These are phyloP conservation scores for Syrrhaptes paradoxus DNA, from an alignment of 2,113 vertebrate genomes.

Conservation along the genomic window DNA sequence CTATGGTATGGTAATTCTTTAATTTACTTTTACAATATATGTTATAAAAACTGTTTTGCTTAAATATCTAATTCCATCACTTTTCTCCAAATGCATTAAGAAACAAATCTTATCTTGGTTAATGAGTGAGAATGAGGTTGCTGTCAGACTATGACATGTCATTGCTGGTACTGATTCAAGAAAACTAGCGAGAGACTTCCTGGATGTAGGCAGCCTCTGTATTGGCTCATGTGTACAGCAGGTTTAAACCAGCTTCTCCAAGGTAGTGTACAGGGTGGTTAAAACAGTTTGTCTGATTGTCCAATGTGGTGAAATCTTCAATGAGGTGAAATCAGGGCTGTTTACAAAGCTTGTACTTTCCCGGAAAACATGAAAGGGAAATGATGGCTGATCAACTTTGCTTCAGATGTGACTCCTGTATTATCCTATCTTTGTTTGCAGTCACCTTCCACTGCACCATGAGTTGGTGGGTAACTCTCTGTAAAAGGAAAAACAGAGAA, in stretches of 20 bases:
- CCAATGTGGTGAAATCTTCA: background rate
- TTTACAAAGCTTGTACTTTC: background rate
- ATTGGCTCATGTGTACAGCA: background rate
- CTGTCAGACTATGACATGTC: too few species aligned
- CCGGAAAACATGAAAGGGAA: background rate
- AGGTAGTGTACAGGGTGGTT: background rate
- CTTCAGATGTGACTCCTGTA: background rate
- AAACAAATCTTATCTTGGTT: too few species aligned
- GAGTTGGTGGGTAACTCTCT: background rate
- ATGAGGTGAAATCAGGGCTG: background rate
- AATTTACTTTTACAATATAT: too few species aligned
- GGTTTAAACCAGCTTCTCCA: background rate
- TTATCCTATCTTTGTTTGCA: background rate
- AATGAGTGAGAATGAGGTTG: too few species aligned
- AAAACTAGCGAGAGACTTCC: too few species aligned
- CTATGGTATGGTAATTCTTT: too few species aligned
- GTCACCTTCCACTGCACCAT: background rate
- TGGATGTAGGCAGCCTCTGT: background rate
- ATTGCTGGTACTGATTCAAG: too few species aligned
- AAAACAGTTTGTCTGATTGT: background rate
- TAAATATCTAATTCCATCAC: too few species aligned
- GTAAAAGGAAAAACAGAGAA: background rate
- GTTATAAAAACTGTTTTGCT: too few species aligned
- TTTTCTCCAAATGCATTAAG: too few species aligned
- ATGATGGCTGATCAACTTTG: background rate